Base-by-base conservation (phyloP, 2,888 invertebrate species). In the Drosophila kanekoi region DNA sequence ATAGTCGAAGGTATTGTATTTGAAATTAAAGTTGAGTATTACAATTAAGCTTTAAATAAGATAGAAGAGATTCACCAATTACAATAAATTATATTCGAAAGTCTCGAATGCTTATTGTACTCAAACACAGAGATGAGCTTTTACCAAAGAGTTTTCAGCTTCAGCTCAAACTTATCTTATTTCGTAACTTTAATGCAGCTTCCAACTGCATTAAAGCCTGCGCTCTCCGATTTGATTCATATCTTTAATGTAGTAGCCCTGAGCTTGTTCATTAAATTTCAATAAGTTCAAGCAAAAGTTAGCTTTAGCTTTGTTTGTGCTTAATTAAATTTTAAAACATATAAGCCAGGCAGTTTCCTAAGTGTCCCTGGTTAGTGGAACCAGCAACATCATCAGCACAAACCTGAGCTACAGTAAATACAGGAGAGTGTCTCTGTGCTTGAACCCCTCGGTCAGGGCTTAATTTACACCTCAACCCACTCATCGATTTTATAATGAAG, bases 401-500 rank as follows among this genome's bases (percentile, higher is more conserved):
- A 38, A 9, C 43, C 28, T 11, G 8, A 20, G 9, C 28, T 5
- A 23, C 33, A 14, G 16, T 20, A 28, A 53, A 38, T 41, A 32
- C 28, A 53, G 23, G 14, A 28, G 20, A 51, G 44, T 4, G 28
- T 62, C 37, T 47, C 51, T 10, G 14, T 43, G 20, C 41, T 28
- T 56, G 13, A 58, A 54, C 35, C 60, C 57, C 37, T 4, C 35
- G 38, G 20, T 14, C 41, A 23, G 52, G 40, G 71, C 64, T 70
- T 61, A 48, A 65, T 63, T 85, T 67, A 54, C 62, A 62, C 67
- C 53, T 62, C 68, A 52, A 37, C 18, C 63, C 66, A 41, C 16
- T 13, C 67, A 79, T 78, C 81, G 79, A 83, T 79, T 84, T 81
- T 81, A 71, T 73, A 81, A 86, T 86, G 83, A 83, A 83, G 74